Evolutionary conservation across 1,140 invertebrate species (phyloP).

Genomic region (Nylanderia fulva): DNA sequence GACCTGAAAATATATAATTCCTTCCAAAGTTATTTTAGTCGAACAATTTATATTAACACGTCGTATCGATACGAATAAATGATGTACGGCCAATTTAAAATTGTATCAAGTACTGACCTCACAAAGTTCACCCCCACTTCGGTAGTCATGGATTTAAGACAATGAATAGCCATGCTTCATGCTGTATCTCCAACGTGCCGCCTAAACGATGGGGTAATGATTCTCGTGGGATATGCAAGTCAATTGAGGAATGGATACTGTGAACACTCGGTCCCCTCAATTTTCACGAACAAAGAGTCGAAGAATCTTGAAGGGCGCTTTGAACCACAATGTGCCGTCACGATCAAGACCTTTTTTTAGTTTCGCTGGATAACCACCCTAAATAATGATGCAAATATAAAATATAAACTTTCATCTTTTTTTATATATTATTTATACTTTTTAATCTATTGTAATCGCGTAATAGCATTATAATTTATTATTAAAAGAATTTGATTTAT

Average conservation of each 20-base stretch:
- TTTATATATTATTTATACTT: neutral
- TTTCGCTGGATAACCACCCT: constrained; percentile 99
- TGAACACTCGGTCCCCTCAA: constrained; percentile 97
- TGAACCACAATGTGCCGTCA: constrained; percentile 99
- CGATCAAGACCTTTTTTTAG: constrained; percentile 99
- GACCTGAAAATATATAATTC: constrained; percentile 71
- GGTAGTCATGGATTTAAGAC: constrained; percentile 90
- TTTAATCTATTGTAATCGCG: neutral
- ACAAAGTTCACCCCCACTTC: constrained; percentile 84
- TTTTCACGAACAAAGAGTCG: constrained; percentile 98
- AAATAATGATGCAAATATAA: constrained; percentile 78
- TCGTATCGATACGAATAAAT: neutral
- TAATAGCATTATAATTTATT: neutral
- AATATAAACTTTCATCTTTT: neutral
- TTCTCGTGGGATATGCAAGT: constrained; percentile 92
- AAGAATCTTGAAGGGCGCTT: constrained; percentile 98
- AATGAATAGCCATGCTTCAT: constrained; percentile 95
- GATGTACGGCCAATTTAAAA: neutral
- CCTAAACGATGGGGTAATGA: constrained; percentile 95
- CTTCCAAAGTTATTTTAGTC: too few relatives aligned
- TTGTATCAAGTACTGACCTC: constrained; percentile 74
- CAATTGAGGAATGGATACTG: constrained; percentile 95
- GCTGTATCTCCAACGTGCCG: constrained; percentile 94
- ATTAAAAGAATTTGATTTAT: neutral
- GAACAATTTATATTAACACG: too few relatives aligned